Base-by-base conservation (phyloP, 2,888 invertebrate genomes). In the Andricus quercusramuli region DNA sequence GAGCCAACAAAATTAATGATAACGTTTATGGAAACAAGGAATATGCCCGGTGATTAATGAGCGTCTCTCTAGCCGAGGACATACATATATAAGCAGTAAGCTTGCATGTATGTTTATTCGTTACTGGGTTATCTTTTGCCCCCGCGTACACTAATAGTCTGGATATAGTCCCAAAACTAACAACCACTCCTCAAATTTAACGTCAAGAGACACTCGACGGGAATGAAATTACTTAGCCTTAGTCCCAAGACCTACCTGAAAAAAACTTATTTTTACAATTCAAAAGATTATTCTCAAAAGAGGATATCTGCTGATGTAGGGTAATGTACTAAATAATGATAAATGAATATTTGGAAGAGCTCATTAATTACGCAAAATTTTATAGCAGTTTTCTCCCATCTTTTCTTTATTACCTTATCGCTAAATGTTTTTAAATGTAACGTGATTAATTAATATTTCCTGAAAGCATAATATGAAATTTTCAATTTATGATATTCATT, bases 1-100 rank as follows among this genome's bases (percentile, higher is more conserved):
- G 56, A 59, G 56, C 13, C 74, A 37, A 29, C 74, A 37, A 56
- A 56, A 74, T 74, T 74, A 74, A 74, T 74, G 56, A 74, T 74
- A 74, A 37, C 56, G 56, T 59, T 74, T 74, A 37, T 56, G 56
- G 22, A 74, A 59, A 74, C 74, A 22, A 56, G 37, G 56, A 74
- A 51, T 59, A 74, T 59, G 51, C 51, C 29, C 5, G 56, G 13
- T 74, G 74, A 74, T 74, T 74, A 56, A 74, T 56, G 56, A 29
- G 20, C 29, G 5, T 20, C 32, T n/a, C 74, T 74, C 74, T 59
- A 51, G 74, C 32, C 13, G 8, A 74, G 37, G 29, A 74, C 56
- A 56, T n/a, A 20, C 8, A 68, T 25, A 74, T 32, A 37, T 29
- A 13, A 17, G n/a, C 51, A 37, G 37, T 74, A 74, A 74, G 37